Percentiles rank a stretch among this genome's conserved stretches.
These are phyloP conservation scores for Aplysina aerophoba DNA, from an alignment of 37 sponge, comb jelly and placozoan genomes.

Conservation along the genomic window DNA sequence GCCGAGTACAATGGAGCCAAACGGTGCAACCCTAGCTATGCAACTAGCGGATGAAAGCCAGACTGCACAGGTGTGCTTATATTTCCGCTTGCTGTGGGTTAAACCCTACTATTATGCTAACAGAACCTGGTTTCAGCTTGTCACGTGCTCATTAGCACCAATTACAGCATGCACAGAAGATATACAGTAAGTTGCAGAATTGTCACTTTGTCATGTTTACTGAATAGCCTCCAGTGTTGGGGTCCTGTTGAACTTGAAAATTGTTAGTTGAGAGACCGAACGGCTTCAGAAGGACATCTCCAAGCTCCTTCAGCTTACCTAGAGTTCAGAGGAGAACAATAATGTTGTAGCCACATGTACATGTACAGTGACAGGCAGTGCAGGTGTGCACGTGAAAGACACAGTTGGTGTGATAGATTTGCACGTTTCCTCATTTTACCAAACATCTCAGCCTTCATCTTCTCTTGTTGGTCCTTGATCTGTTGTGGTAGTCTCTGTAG, in stretches of 20 bases:
- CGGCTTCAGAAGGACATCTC: constrained; percentile 89
- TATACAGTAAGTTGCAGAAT: too few species aligned
- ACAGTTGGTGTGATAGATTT: not conserved
- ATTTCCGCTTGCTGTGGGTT: too few species aligned
- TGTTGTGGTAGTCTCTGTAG: constrained; percentile 84
- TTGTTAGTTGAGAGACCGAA: constrained; percentile 95
- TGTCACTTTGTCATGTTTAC: constrained; percentile 83
- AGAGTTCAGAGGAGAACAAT: not conserved
- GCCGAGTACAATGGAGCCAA: too few species aligned
- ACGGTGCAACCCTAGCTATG: too few species aligned
- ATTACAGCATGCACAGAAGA: too few species aligned
- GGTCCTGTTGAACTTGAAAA: constrained; percentile 93
- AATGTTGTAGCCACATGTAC: not conserved
- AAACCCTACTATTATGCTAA: too few species aligned
- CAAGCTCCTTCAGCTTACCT: constrained; percentile 96
- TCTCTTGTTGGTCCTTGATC: constrained; percentile 90
- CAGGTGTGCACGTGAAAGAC: not conserved
- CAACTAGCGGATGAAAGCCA: too few species aligned
- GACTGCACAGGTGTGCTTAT: too few species aligned
- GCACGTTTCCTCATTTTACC: constrained; percentile 40
- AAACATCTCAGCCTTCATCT: constrained; percentile 93
- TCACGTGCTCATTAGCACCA: too few species aligned
- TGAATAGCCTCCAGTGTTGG: constrained; percentile 90
- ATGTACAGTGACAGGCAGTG: not conserved
- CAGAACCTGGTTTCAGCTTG: too few species aligned